Conservation (phyloP, 2,888 invertebrate species). For the Tyria jacobaeae region DNA sequence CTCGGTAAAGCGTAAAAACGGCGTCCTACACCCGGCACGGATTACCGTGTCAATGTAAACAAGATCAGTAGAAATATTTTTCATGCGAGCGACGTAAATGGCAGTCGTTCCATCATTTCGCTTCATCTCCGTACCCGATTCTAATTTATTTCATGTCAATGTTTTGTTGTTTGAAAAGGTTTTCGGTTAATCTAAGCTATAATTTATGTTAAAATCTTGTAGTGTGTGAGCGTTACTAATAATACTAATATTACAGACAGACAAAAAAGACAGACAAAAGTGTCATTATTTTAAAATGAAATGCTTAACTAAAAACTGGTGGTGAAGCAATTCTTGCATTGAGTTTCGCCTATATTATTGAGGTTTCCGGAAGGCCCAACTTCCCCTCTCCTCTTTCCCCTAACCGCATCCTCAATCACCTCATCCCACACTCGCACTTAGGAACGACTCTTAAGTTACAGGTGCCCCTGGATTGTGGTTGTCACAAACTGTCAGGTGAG, state of each 20-base stretch:
- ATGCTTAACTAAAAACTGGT: too few relatives aligned
- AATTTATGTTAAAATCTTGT: background rate
- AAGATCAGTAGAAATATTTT: conserved; percentile 78
- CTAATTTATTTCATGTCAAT: conserved; percentile 77
- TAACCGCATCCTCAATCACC: too few relatives aligned
- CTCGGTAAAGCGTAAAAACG: conserved; percentile 67
- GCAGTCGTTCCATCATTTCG: conserved; percentile 71
- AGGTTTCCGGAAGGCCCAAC: too few relatives aligned
- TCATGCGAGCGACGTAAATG: conserved; percentile 73
- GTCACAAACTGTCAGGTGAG: too few relatives aligned
- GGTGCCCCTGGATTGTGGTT: too few relatives aligned
- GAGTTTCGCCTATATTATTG: too few relatives aligned
- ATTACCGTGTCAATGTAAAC: conserved; percentile 80
- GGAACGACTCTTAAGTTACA: too few relatives aligned
- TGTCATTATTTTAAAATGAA: too few relatives aligned
- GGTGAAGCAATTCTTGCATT: too few relatives aligned
- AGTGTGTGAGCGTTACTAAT: background rate
- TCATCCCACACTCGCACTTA: too few relatives aligned
- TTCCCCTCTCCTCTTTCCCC: too few relatives aligned
- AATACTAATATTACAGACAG: background rate
- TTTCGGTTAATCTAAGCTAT: background rate
- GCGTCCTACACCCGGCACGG: conserved; percentile 55
- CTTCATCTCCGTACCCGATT: conserved; percentile 72
- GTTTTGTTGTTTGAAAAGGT: conserved; percentile 58
- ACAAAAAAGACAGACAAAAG: too few relatives aligned